Conservation (phyloP, 2,888 invertebrate species). For the Acleris sparsana region DNA sequence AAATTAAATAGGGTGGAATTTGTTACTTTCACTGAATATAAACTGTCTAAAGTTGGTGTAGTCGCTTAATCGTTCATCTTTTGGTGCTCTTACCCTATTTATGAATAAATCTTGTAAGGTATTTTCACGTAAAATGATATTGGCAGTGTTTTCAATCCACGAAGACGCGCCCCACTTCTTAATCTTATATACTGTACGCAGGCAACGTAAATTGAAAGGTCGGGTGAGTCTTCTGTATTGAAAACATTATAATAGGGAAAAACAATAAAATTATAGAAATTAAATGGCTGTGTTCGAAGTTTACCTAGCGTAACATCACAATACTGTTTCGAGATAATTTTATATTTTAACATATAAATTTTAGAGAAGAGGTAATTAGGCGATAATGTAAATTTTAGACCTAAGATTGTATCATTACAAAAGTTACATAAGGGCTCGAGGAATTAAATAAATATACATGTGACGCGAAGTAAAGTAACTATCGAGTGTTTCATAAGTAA, state of each 20-base stretch:
- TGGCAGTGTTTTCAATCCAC: conserved; percentile 3
- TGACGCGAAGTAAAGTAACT: background rate
- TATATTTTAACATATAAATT: conserved; percentile 55
- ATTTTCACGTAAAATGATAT: conserved; percentile 28
- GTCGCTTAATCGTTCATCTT: too few relatives aligned
- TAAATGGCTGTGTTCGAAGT: conserved; percentile 81
- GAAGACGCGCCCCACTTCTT: too few relatives aligned
- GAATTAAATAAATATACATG: background rate
- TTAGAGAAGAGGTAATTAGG: conserved; percentile 18
- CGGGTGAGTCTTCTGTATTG: too few relatives aligned
- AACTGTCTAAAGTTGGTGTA: too few relatives aligned
- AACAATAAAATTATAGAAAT: conserved; percentile 61
- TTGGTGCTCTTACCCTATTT: too few relatives aligned
- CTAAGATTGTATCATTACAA: conserved; percentile 18
- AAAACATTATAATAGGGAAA: conserved; percentile 30
- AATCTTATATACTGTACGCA: too few relatives aligned
- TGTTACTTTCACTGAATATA: too few relatives aligned
- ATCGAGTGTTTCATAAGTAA: background rate
- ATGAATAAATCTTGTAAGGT: conserved; percentile 5
- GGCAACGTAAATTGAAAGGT: too few relatives aligned
- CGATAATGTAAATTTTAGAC: conserved; percentile 23
- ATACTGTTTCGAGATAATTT: conserved; percentile 60
- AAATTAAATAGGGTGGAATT: too few relatives aligned
- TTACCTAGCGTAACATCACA: conserved; percentile 64
- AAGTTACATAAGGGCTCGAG: background rate